Conservation (phyloP, 2,797 vertebrate species). For the Neostethus bicornis region DNA sequence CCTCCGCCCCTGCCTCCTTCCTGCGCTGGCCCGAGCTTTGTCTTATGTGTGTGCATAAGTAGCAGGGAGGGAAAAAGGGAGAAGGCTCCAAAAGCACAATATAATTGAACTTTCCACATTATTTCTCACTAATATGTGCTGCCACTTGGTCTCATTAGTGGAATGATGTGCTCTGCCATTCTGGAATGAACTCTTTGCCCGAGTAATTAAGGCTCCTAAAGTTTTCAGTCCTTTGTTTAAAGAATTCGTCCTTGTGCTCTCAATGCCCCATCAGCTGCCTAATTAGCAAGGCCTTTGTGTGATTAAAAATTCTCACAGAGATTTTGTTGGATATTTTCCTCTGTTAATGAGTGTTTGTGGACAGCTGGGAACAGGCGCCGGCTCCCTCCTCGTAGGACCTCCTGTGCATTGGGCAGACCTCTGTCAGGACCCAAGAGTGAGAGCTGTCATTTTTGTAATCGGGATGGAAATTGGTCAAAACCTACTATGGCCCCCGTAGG, state of each 20-base stretch:
- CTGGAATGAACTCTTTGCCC: conserved; percentile 99
- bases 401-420: conserved; percentile 93
- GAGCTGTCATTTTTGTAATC: conserved; percentile 97
- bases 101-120: conserved; percentile 91
- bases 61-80: conserved; percentile 74
- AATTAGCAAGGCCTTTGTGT: conserved; percentile 98
- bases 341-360: conserved; percentile 99
- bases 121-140: conserved; percentile 88
- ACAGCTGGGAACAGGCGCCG: conserved; percentile 94
- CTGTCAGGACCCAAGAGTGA: conserved; percentile 98
- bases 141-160: conserved; percentile 94
- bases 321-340: conserved; percentile 99
- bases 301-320: conserved; percentile 99
- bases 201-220: conserved; percentile 99
- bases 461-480: conserved; percentile 96
- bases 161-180: conserved; percentile 99
- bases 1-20: conserved; percentile 75
- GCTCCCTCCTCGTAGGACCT: conserved; percentile 90
- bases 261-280: conserved; percentile 99
- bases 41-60: conserved; percentile 82
- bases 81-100: conserved; percentile 84
- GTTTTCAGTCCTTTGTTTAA: conserved; percentile 99
- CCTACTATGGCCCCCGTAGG: conserved; percentile 87
- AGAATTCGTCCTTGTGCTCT: conserved; percentile 99
- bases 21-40: conserved; percentile 76